Evolutionary conservation across 2,888 invertebrate genomes (phyloP).

Genomic region (Tridacna crocea): DNA sequence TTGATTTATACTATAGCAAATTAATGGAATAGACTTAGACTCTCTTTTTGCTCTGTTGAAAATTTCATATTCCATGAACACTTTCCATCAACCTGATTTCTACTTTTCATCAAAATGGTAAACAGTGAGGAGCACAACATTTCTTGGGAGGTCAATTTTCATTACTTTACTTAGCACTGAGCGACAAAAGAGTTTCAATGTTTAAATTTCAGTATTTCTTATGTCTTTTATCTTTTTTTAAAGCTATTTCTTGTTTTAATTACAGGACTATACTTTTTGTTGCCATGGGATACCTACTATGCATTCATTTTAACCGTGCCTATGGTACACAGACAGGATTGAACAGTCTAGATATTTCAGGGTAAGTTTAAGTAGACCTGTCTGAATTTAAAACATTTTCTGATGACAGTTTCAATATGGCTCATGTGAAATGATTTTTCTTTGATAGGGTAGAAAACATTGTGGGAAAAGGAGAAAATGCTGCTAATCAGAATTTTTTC

Average conservation of each 20-base stretch:
- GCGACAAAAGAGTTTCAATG: no score
- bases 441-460: neutral
- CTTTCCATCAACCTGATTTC: no score
- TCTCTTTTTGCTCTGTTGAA: no score
- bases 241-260: conserved; percentile 7
- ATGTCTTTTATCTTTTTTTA: neutral
- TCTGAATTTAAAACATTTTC: neutral
- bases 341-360: conserved; percentile 96
- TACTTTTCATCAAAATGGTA: no score
- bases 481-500: neutral
- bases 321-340: conserved; percentile 82
- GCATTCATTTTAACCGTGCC: conserved; percentile 92
- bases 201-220: no score
- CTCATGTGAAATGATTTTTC: neutral
- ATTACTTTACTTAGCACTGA: no score
- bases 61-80: no score
- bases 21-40: no score
- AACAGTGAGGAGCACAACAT: no score
- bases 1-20: no score
- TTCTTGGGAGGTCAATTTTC: no score
- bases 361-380: conserved; percentile 66
- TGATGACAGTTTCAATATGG: neutral
- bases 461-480: neutral
- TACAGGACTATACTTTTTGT: conserved; percentile 69
- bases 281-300: conserved; percentile 91